Evolutionary conservation across 2,888 invertebrate genomes (phyloP), one percentile per base, ranked within the genome.

Genomic region (Caradrina kadenii): DNA sequence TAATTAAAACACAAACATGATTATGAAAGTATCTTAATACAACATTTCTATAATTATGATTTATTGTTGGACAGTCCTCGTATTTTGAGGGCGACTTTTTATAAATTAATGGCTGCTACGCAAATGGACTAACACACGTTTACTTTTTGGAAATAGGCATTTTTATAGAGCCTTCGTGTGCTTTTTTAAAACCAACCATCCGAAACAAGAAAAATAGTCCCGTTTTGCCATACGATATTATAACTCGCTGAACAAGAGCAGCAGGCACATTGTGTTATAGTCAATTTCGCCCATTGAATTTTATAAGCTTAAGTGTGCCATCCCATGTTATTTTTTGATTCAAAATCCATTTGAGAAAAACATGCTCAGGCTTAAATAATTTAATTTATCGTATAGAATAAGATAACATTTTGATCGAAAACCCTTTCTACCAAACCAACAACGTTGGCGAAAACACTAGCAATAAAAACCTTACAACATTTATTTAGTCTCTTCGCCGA

Each of bases 1-100:
- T 81, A 76, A 79, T 79, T 75, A 75, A 79, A 75, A 65, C 39
- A 78, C 31, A 65, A 79, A 72, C 65, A 75, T 63, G 55, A 55
- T 64, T 63, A 70, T 63, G 35, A 55, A 69, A 71, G 45, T 68
- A 76, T 72, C 62, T 35, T 60, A 63, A n/a, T 63, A 63, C n/a
- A 52, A 55, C 11, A 64, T 66, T 71, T 59, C 26, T 49, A 19
- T 62, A 55, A 67, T 52, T 35, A 76, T 55, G 59, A 76, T 76
- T 67, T 63, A 76, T 67, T 68, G 49, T 53, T 48, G 55, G 52
- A 19, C n/a, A 63, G 26, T 26, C 55, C 48, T 54, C 55, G 11
- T 53, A 61, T 74, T 69, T 65, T 69, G 39, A 31, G 11, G 11
- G 19, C 22, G 3, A 39, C 17, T 75, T 62, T 75, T 62, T 21